Base-by-base conservation (phyloP, 2,888 invertebrate species). In the Ferdinandea cuprea region DNA sequence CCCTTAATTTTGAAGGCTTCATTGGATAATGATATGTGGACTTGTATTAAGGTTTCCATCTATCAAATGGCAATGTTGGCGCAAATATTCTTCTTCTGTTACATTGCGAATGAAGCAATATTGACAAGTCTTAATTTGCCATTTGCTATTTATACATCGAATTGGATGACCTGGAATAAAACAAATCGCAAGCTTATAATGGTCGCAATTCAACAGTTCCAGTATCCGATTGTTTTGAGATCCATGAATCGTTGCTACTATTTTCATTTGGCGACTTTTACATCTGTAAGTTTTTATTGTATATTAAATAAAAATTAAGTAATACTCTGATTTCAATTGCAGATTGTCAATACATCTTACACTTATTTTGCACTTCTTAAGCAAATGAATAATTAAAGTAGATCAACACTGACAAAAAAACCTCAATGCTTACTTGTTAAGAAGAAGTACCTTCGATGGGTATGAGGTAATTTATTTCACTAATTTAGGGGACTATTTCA, bases 271-370 rank as follows among this genome's bases (percentile, higher is more conserved):
- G 63, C 86, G 11, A 87, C 88, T 6, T 89, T 89, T 74, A 85
- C 88, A 40, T 87, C 89, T 66, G 90, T 89, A 86, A 85, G 89
- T 85, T 5, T 17, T 25, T 8, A 28, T n/a, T 15, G 69, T n/a
- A n/a, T 68, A 59, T 54, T 76, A 9, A 5, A n/a, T n/a, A n/a
- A n/a, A n/a, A n/a, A n/a, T n/a, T n/a, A 71, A 85, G 65, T 15
- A 8, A 11, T 19, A 40, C 9, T 1, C 17, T 8, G 17, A 37
- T 19, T 58, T 50, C 15, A 25, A 66, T 87, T 86, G 9, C 85
- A 88, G 88, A 88, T 89, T 81, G 87, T 89, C 0, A 89, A 89
- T 71, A 86, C 87, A 6, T 87, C 88, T 0, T 89, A 89, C 48
- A 88, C 87, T 25, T 89, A 89, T 54, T 89, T 87, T 54, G 87